phyloP scores from a whole-genome alignment of 1,140 invertebrate genomes.

The Battus philenor region DNA sequence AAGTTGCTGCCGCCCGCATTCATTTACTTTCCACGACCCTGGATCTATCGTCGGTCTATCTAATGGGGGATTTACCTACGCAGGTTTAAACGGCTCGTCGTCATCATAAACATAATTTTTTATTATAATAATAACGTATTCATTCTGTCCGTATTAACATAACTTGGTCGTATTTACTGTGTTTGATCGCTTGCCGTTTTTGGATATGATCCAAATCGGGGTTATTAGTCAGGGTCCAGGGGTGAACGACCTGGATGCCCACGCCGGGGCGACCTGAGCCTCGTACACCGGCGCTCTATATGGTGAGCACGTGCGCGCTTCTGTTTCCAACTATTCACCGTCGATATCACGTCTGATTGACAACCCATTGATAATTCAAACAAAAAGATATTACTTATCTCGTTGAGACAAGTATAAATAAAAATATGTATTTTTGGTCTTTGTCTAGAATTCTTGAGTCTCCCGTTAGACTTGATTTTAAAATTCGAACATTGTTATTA shows the following conservation, averaged over 20 bases:
- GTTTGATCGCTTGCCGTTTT: constrained; percentile 19
- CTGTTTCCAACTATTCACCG: background rate
- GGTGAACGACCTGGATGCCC: constrained; percentile 44
- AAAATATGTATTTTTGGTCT: no score
- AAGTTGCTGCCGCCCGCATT: background rate
- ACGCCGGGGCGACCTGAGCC: constrained; percentile 25
- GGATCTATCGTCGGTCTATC: no score
- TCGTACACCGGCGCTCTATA: constrained; percentile 20
- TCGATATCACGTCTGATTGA: no score
- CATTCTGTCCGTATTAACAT: constrained; percentile 1
- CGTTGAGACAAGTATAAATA: no score
- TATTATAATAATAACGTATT: background rate
- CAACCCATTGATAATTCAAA: no score
- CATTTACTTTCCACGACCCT: background rate
- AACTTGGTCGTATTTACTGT: constrained; percentile 7
- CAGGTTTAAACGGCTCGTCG: no score
- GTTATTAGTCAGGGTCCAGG: constrained; percentile 39
- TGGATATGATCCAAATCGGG: constrained; percentile 34
- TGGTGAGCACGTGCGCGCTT: constrained; percentile 16
- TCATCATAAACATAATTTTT: no score
- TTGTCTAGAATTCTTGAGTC: no score
- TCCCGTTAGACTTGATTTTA: no score
- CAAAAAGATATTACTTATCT: no score
- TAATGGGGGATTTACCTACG: no score
- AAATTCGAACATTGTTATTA: no score